A percentile compares a stretch with the other conserved stretches of the same genome.
Evolutionary conservation across 2,113 vertebrate species (phyloP).

Genomic region (Octodon degus): DNA sequence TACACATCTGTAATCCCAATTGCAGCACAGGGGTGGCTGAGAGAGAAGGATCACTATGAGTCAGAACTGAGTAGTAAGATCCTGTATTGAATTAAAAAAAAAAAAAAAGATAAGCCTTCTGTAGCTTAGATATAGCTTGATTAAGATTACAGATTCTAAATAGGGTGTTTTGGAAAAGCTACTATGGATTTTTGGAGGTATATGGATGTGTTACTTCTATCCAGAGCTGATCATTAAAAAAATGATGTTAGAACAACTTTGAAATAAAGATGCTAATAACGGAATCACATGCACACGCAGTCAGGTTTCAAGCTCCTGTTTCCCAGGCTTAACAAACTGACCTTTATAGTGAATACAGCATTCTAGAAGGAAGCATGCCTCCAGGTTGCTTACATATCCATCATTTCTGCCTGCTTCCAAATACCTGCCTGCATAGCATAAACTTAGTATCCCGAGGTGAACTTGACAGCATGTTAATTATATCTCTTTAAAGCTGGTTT

Average conservation of each 20-base stretch:
- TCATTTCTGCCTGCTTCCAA: background rate
- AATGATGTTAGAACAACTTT: background rate
- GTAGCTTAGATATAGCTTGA: background rate
- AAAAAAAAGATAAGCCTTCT: background rate
- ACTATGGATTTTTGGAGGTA: background rate
- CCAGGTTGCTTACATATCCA: background rate
- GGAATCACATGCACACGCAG: background rate
- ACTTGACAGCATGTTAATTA: background rate
- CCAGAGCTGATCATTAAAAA: background rate
- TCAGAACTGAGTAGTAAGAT: too few species aligned
- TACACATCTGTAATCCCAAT: too few species aligned
- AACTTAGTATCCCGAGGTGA: background rate
- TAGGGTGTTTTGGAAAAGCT: background rate
- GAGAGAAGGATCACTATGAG: too few species aligned
- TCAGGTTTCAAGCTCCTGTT: background rate
- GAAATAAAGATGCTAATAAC: background rate
- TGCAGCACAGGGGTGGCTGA: too few species aligned
- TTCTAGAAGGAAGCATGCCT: background rate
- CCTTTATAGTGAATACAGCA: slow-evolving; percentile 4
- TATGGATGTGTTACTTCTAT: background rate
- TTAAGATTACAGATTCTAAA: slow-evolving; percentile 14
- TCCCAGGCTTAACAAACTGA: background rate
- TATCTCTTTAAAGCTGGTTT: slow-evolving; percentile 10
- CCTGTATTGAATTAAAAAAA: too few species aligned
- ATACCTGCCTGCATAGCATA: background rate